A percentile compares a stretch with the other conserved stretches of the same genome.
Conservation (phyloP, 2,113 vertebrate species). For the Heterotis niloticus region DNA sequence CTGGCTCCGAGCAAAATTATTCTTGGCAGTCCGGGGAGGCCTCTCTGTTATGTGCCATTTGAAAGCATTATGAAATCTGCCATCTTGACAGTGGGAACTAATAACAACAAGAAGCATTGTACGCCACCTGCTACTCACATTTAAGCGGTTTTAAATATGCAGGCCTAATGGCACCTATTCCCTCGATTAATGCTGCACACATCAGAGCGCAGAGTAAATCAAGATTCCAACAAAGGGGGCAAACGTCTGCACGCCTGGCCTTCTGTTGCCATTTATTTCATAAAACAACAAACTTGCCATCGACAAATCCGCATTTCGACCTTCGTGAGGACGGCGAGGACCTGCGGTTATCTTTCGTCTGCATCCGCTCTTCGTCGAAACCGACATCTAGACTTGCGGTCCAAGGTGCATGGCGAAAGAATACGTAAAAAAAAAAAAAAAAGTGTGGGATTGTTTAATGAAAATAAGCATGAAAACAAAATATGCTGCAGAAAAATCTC, state of each 20-base stretch:
- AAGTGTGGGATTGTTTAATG: background rate
- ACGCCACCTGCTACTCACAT: constrained; percentile 66
- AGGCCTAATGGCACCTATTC: constrained; percentile 61
- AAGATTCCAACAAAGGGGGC: constrained; percentile 31
- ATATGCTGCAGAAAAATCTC: background rate
- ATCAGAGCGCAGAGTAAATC: constrained; percentile 36
- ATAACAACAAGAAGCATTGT: constrained; percentile 70
- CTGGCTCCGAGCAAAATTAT: constrained; percentile 55
- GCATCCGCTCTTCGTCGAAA: constrained; percentile 7
- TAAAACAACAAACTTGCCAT: constrained; percentile 39
- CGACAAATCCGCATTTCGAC: constrained; percentile 40
- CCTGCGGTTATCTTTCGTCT: constrained; percentile 40
- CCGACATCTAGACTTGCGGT: background rate
- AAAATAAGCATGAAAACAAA: constrained; percentile 16
- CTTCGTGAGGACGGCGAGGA: constrained; percentile 26
- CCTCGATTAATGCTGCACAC: constrained; percentile 43
- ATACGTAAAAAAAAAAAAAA: background rate
- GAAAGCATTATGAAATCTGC: constrained; percentile 66
- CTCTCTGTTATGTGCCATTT: constrained; percentile 63
- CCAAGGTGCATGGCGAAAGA: background rate
- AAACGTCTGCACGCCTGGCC: constrained; percentile 22
- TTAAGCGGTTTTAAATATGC: constrained; percentile 65
- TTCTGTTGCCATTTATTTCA: constrained; percentile 33
- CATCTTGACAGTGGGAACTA: constrained; percentile 62
- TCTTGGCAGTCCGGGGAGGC: constrained; percentile 59